Percentiles rank a stretch among this genome's conserved stretches.
Conservation (phyloP, 2,113 vertebrate species). For the Nematolebias whitei region DNA sequence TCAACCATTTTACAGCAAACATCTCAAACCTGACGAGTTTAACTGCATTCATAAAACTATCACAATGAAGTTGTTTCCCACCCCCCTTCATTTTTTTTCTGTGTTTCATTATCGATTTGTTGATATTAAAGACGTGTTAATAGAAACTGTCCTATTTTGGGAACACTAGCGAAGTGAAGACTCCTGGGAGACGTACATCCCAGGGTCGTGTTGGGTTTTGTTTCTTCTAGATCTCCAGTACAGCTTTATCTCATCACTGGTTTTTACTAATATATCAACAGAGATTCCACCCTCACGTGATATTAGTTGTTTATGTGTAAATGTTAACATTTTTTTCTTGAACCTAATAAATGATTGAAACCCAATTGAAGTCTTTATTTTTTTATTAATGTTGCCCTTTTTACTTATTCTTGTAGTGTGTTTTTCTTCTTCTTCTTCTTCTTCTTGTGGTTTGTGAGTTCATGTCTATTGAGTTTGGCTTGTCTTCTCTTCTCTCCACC, state of each 20-base stretch:
- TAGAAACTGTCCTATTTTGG: slow-evolving; percentile 76
- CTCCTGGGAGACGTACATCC: slow-evolving; percentile 76
- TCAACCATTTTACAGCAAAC: slow-evolving; percentile 12
- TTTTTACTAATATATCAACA: slow-evolving; percentile 92
- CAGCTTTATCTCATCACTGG: slow-evolving; percentile 72
- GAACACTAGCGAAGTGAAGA: slow-evolving; percentile 82
- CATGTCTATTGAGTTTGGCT: slow-evolving; percentile 65
- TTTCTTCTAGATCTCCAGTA: slow-evolving; percentile 44
- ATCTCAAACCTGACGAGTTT: slow-evolving; percentile 13
- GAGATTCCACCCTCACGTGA: slow-evolving; percentile 78
- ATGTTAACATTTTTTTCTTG: slow-evolving; percentile 87
- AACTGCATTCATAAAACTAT: slow-evolving; percentile 30
- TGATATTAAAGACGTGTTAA: slow-evolving; percentile 60
- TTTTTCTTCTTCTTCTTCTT: not conserved
- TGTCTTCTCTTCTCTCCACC: slow-evolving; percentile 25
- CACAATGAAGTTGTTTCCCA: slow-evolving; percentile 29
- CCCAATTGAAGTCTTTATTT: slow-evolving; percentile 44
- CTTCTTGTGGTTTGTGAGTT: slow-evolving; percentile 55
- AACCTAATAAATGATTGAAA: slow-evolving; percentile 92
- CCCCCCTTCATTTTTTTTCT: slow-evolving; percentile 19
- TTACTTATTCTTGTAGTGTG: not conserved
- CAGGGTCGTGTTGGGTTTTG: slow-evolving; percentile 61
- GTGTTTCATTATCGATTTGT: slow-evolving; percentile 57
- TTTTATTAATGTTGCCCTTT: slow-evolving; percentile 26
- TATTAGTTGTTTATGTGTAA: slow-evolving; percentile 89